phyloP scores from a whole-genome alignment of 2,797 vertebrate genomes.

The Chanos chanos region DNA sequence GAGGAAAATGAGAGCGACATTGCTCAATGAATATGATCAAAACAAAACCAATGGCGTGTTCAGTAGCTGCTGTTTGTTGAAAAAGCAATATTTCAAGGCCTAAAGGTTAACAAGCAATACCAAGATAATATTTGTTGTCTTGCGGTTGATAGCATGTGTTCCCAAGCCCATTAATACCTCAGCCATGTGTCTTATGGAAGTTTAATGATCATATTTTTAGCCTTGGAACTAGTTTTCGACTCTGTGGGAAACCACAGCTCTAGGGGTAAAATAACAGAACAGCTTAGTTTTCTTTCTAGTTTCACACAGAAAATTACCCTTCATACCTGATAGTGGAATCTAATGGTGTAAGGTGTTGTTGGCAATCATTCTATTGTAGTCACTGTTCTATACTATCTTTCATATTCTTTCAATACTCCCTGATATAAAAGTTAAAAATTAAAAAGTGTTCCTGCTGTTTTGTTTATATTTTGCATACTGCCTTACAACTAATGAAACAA shows the following conservation, averaged over 20 bases:
- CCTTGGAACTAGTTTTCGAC: conserved; percentile 18
- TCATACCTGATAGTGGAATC: too few species aligned
- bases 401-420: too few species aligned
- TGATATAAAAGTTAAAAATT: too few species aligned
- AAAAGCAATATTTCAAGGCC: conserved; percentile 38
- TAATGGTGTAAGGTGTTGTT: too few species aligned
- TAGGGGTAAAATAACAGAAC: too few species aligned
- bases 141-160: conserved; percentile 21
- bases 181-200: conserved; percentile 13
- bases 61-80: conserved; percentile 13
- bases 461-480: too few species aligned
- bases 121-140: conserved; percentile 36
- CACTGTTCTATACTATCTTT: too few species aligned
- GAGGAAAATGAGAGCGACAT: conserved; percentile 33
- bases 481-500: too few species aligned
- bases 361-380: too few species aligned
- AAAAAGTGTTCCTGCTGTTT: too few species aligned
- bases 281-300: too few species aligned
- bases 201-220: conserved; percentile 28
- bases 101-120: conserved; percentile 22
- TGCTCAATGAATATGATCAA: conserved; percentile 47
- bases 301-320: too few species aligned
- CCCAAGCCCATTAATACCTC: conserved; percentile 16
- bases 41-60: conserved; percentile 38
- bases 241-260: conserved; percentile 6